Evolutionary conservation across 2,113 vertebrate species (phyloP), one percentile per base, ranked within the genome.

Genomic region (Neolamprologus modestus): DNA sequence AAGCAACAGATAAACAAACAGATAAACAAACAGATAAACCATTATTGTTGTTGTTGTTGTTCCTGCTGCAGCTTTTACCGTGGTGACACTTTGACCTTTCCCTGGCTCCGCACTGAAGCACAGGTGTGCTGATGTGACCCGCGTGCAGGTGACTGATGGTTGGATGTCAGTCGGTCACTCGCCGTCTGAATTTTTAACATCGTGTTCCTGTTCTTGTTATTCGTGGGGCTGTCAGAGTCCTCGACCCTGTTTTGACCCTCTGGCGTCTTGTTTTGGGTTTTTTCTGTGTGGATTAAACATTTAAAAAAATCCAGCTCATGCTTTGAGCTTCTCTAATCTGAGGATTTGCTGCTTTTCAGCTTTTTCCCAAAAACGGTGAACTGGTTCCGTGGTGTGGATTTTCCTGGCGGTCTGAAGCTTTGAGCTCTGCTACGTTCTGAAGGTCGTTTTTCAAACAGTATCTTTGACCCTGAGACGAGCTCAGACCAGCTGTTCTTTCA

Each of bases 331-430:
- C 68, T 45, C 9, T 50, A 52, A 78, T 78, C 45, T 78, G 16
- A 9, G 73, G 73, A 52, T 52, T 78, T 52, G 10, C 73, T 78
- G 45, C 73, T 52, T 52, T 78, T 78, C 73, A 78, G 45, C 73
- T 78, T 78, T 78, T 78, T 2, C 45, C 73, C 73, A n/a, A n/a
- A 78, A 52, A 52, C 45, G 2, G 45, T n/a, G 5, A 31, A 52
- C 45, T 31, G 71, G 1, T 3, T 78, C 16, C 1, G 10, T 8
- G 71, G 42, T 50, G 0, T 28, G 42, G 42, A 4, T 78, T 2
- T 50, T 31, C 26, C 0, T 28, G 68, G 40, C 21, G 9, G 40
- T 26, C 40, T 76, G 68, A 26, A 7, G 68, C 68, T 1, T 73
- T 16, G 37, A 7, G 40, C 68, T 73, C 9, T 47, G 14, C 14